These are phyloP conservation scores for Trachelus tabidus DNA, from an alignment of 2,888 invertebrate genomes.

Conservation along the genomic window DNA sequence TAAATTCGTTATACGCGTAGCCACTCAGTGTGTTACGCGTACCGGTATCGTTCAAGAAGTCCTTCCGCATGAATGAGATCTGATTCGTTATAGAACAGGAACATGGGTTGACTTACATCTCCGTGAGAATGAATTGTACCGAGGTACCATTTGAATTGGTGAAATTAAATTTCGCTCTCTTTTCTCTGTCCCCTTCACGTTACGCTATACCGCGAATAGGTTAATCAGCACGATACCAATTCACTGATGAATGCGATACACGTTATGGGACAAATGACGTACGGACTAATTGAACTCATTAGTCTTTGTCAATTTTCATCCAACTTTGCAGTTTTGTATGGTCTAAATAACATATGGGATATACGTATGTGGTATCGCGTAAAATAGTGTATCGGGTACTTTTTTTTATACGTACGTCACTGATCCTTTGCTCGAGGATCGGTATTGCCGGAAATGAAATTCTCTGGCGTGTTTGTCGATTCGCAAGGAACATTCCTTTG, in stretches of 20 bases:
- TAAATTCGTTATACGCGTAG: conserved; percentile 12
- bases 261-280: background rate
- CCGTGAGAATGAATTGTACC: background rate
- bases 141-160: background rate
- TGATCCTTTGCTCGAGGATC: background rate
- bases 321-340: background rate
- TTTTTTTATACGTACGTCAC: background rate
- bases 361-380: background rate
- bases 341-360: background rate
- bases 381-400: background rate
- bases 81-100: background rate
- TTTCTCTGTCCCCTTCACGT: background rate
- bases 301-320: background rate
- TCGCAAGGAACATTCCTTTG: background rate
- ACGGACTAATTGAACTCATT: background rate
- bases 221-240: background rate
- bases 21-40: background rate
- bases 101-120: background rate
- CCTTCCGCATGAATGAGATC: background rate
- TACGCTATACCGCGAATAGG: background rate
- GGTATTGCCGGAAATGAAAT: background rate
- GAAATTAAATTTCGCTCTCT: background rate
- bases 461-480: background rate
- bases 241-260: background rate
- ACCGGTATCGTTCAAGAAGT: background rate